Base-by-base conservation (phyloP, 2,888 invertebrate genomes). In the Polydrusus pterygomalis region DNA sequence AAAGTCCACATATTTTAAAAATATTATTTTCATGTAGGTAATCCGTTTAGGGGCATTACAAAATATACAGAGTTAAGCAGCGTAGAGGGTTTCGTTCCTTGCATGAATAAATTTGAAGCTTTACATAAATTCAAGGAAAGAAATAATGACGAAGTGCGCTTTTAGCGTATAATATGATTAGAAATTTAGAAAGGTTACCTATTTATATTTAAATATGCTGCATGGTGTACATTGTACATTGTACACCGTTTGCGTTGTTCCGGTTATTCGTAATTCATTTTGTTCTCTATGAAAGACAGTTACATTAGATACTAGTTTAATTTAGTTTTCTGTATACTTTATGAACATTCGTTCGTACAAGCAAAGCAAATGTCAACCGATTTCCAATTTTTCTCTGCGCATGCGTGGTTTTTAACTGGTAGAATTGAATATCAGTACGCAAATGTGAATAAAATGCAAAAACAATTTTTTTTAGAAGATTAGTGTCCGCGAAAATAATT, bases 131-230 rank as follows among this genome's bases (percentile, higher is more conserved):
- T 54, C 54, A 54, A 54, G 54, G 30, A 8, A n/a, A 54, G 25
- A 54, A 54, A 54, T 54, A 30, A 54, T 54, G 54, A 54, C n/a
- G 54, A 54, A 54, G n/a, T 25, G n/a, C 30, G 54, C 25, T 20
- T 54, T 54, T 30, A 54, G 7, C 13, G 47, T 47, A 47, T 54
- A 25, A 25, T 30, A 7, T 30, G 54, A 20, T 13, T 54, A n/a
- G 25, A 25, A 54, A 30, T 54, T 11, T 54, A 8, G n/a, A 1
- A 17, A 30, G 54, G 13, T 54, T 25, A n/a, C n/a, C n/a, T n/a
- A 54, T 54, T 54, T 54, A n/a, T 13, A 54, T 25, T 54, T 25
- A 25, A 54, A 54, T 30, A 54, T 30, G n/a, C 7, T n/a, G 13
- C 38, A 13, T 17, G 38, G 10, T 47, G 17, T 58, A 25, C 43